phyloP scores from a whole-genome alignment of 2,888 invertebrate genomes.

The Apamea sordens region DNA sequence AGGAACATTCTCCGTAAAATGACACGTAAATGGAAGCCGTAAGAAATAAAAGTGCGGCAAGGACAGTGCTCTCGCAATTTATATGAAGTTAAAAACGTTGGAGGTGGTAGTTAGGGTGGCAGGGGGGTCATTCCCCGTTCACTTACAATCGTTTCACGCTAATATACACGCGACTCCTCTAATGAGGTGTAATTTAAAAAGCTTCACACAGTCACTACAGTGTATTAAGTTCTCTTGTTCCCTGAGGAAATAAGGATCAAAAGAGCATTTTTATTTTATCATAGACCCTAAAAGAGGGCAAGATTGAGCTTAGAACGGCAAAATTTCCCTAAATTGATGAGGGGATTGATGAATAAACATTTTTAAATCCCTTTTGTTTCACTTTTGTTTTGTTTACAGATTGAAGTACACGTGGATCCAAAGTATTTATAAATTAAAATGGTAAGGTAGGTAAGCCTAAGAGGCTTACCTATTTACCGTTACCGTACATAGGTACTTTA shows the following conservation, averaged over 20 bases:
- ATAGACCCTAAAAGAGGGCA: constrained; percentile 51
- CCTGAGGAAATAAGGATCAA: constrained; percentile 43
- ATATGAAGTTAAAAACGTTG: constrained; percentile 67
- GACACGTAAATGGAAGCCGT: constrained; percentile 64
- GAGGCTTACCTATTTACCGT: constrained; percentile 8
- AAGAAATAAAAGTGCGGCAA: constrained; percentile 65
- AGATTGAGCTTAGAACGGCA: constrained; percentile 49
- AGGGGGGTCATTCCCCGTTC: constrained; percentile 61
- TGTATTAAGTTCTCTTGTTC: constrained; percentile 33
- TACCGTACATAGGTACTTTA: background rate
- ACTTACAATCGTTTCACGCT: constrained; percentile 70
- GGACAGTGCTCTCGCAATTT: constrained; percentile 65
- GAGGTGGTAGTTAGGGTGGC: constrained; percentile 68
- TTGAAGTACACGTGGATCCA: constrained; percentile 42
- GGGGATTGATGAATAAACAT: constrained; percentile 65
- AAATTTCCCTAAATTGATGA: constrained; percentile 61
- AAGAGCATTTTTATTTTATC: constrained; percentile 61
- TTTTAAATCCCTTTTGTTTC: constrained; percentile 64
- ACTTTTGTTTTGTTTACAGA: constrained; percentile 58
- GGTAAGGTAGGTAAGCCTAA: too few species aligned
- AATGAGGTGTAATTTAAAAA: constrained; percentile 71
- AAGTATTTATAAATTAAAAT: constrained; percentile 45
- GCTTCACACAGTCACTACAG: constrained; percentile 46
- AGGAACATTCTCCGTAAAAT: constrained; percentile 63
- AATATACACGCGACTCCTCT: constrained; percentile 70